Evolutionary conservation across 2,113 vertebrate species (phyloP).

Genomic region (Notechis scutatus): DNA sequence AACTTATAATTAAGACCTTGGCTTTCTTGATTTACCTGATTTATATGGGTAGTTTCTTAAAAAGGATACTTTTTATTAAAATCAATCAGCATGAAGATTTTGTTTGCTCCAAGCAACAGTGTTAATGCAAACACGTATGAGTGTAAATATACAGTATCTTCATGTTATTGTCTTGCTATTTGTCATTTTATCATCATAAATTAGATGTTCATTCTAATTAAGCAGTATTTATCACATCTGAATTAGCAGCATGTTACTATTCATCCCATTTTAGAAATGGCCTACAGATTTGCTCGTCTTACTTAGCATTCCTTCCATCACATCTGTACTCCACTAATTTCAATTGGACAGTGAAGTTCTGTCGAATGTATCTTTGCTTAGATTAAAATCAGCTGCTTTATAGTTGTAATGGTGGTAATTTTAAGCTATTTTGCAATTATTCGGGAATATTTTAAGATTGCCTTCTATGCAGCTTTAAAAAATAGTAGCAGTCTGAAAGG

Average conservation of each 20-base stretch:
- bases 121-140: not conserved
- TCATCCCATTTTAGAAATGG: not conserved
- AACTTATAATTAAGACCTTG: slow-evolving; percentile 11
- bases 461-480: not conserved
- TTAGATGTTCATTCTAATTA: not conserved
- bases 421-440: not conserved
- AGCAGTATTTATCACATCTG: not conserved
- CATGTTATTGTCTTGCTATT: not conserved
- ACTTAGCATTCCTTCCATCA: not conserved
- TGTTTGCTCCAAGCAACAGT: not conserved
- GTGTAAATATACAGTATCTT: not conserved
- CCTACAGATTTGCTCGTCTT: not conserved
- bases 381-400: not conserved
- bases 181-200: not conserved
- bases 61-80: slow-evolving; percentile 9
- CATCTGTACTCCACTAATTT: not conserved
- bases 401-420: not conserved
- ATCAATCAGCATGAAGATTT: not conserved
- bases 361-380: not conserved
- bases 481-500: not conserved
- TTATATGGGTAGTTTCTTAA: slow-evolving; percentile 1
- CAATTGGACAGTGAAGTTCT: not conserved
- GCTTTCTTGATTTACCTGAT: not conserved
- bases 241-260: not conserved
- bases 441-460: not conserved